phyloP scores from a whole-genome alignment of 2,888 invertebrate genomes.

The Mythimna loreyi region DNA sequence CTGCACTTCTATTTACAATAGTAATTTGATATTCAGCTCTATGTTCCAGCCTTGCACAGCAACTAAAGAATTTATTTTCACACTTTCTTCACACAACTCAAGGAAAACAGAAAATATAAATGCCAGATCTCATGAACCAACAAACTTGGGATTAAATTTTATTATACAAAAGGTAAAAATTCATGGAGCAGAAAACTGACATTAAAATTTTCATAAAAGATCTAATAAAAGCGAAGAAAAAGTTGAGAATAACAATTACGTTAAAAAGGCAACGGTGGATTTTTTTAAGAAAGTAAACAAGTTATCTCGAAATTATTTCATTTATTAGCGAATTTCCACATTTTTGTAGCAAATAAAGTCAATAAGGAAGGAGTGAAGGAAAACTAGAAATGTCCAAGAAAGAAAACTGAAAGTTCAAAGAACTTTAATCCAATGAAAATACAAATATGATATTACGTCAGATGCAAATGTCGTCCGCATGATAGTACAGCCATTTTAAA shows the following conservation, averaged over 20 bases:
- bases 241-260: conserved; percentile 38
- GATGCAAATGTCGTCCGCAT: conserved; percentile 23
- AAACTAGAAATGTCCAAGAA: conserved; percentile 18
- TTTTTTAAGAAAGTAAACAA: background rate
- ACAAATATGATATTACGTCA: conserved; percentile 29
- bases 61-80: conserved; percentile 31
- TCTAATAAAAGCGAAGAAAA: conserved; percentile 22
- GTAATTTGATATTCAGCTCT: conserved; percentile 48
- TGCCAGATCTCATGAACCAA: conserved; percentile 20
- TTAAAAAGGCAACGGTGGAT: conserved; percentile 1
- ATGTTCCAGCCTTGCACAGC: conserved; percentile 6
- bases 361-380: conserved; percentile 16
- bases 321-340: conserved; percentile 35
- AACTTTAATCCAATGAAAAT: conserved; percentile 19
- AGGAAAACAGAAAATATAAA: conserved; percentile 13
- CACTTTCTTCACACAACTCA: conserved; percentile 3
- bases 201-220: conserved; percentile 36
- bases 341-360: conserved; percentile 12
- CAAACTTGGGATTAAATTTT: conserved; percentile 21
- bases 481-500: conserved; percentile 22
- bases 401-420: conserved; percentile 8
- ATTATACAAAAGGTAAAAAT: conserved; percentile 23
- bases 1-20: conserved; percentile 30
- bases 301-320: conserved; percentile 11
- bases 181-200: conserved; percentile 26